Evolutionary conservation across 2,797 vertebrate species (phyloP).

Genomic region (Lindbergichthys nudifrons): DNA sequence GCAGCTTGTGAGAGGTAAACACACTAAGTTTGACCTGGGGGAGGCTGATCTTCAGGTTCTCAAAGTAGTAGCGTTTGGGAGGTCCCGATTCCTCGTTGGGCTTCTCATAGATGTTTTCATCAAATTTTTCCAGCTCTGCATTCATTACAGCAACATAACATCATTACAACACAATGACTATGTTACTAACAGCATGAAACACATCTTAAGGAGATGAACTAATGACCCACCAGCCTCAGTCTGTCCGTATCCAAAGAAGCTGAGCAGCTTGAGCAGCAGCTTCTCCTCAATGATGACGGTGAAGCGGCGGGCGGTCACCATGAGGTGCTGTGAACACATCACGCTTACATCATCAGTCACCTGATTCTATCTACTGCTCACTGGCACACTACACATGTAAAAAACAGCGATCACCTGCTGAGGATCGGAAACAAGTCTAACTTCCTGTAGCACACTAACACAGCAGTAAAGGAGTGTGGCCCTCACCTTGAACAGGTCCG

Average conservation of each 20-base stretch:
- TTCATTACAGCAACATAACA: not conserved
- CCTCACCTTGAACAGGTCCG: constrained; percentile 95
- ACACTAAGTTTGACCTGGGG: constrained; percentile 97
- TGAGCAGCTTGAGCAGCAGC: constrained; percentile 93
- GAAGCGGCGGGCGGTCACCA: constrained; percentile 93
- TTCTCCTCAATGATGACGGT: constrained; percentile 98
- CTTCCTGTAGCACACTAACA: not conserved
- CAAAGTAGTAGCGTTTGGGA: constrained; percentile 94
- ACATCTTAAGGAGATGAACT: not conserved
- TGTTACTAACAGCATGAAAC: not conserved
- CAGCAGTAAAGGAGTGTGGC: not conserved
- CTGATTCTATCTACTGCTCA: not conserved
- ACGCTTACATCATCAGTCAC: not conserved
- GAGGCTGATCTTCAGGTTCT: constrained; percentile 96
- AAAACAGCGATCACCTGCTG: not conserved
- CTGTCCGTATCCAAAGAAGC: constrained; percentile 93
- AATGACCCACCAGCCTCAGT: constrained; percentile 89
- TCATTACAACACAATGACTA: not conserved
- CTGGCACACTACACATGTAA: not conserved
- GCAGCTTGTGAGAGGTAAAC: constrained; percentile 95
- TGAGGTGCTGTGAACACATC: constrained; percentile 88
- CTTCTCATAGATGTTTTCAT: constrained; percentile 94
- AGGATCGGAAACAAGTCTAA: not conserved
- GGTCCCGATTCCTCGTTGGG: constrained; percentile 83
- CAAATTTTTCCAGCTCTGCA: constrained; percentile 93